Evolutionary conservation across 2,113 vertebrate species (phyloP).

Genomic region (Melanostigma gelatinosum): DNA sequence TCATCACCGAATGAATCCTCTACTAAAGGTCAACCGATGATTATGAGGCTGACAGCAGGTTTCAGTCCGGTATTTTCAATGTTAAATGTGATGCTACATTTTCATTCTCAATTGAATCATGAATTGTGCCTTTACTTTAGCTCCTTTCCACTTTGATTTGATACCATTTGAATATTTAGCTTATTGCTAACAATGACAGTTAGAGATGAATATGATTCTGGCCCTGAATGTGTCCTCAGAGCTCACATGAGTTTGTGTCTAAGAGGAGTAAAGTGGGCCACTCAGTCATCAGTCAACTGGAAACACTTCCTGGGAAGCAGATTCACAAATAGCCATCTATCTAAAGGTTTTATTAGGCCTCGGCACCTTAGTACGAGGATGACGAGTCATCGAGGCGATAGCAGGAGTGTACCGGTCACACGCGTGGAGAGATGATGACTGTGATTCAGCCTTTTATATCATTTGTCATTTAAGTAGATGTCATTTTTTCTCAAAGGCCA

Average conservation of each 20-base stretch:
- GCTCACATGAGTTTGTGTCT: background rate
- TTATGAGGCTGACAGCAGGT: background rate
- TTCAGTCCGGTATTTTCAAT: background rate
- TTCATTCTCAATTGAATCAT: background rate
- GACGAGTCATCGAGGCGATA: slow-evolving; percentile 40
- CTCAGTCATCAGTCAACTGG: slow-evolving; percentile 3
- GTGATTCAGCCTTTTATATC: background rate
- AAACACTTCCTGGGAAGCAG: slow-evolving; percentile 10
- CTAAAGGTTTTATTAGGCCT: slow-evolving; percentile 54
- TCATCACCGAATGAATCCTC: slow-evolving; percentile 1
- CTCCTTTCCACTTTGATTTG: background rate
- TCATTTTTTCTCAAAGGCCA: background rate
- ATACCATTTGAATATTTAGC: background rate
- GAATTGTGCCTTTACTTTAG: background rate
- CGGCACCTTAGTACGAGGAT: slow-evolving; percentile 11
- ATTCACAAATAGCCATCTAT: slow-evolving; percentile 37
- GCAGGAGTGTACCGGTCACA: slow-evolving; percentile 5
- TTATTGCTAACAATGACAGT: background rate
- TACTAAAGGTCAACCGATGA: background rate
- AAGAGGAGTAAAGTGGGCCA: background rate
- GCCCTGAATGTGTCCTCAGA: background rate
- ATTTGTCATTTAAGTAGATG: background rate
- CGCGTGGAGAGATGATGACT: background rate
- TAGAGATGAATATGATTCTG: background rate
- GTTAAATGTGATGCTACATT: background rate